Percentiles rank a stretch among this genome's conserved stretches.
Evolutionary conservation across 2,888 invertebrate species (phyloP).

Genomic region (Rotaria magnacalcarata): DNA sequence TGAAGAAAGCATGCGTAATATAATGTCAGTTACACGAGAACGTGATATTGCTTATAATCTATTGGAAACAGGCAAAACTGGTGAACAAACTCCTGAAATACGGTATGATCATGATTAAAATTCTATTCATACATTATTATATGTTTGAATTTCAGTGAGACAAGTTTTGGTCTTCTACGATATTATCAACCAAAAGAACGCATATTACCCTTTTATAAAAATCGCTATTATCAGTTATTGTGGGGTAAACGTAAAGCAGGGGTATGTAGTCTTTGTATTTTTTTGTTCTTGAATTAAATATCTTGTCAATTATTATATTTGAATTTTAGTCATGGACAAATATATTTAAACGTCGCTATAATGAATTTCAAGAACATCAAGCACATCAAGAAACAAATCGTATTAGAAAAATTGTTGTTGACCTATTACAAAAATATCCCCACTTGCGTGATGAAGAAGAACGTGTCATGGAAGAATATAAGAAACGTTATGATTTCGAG

Average conservation of each 20-base stretch:
- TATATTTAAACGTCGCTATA: background rate
- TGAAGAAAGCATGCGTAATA: too few relatives aligned
- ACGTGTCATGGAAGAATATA: background rate
- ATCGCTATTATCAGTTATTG: background rate
- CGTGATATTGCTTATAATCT: conserved; percentile 81
- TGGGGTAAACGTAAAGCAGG: background rate
- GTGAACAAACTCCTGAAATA: conserved; percentile 35
- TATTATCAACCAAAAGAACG: conserved; percentile 2
- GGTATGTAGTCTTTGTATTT: background rate
- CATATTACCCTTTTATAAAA: background rate
- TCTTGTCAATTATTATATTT: too few relatives aligned
- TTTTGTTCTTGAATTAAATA: too few relatives aligned
- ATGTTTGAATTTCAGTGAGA: background rate
- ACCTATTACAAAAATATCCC: background rate
- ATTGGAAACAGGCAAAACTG: conserved; percentile 72
- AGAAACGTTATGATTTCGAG: background rate
- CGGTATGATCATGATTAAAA: background rate
- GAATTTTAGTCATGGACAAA: background rate
- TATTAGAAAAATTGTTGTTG: background rate
- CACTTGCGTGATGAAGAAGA: background rate
- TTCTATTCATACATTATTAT: background rate
- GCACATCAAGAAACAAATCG: background rate
- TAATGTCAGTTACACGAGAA: conserved; percentile 72
- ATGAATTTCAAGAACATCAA: conserved; percentile 5
- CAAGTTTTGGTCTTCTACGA: conserved; percentile 21